phyloP scores from a whole-genome alignment of 1,140 invertebrate genomes.

The Dinoponera quadriceps region DNA sequence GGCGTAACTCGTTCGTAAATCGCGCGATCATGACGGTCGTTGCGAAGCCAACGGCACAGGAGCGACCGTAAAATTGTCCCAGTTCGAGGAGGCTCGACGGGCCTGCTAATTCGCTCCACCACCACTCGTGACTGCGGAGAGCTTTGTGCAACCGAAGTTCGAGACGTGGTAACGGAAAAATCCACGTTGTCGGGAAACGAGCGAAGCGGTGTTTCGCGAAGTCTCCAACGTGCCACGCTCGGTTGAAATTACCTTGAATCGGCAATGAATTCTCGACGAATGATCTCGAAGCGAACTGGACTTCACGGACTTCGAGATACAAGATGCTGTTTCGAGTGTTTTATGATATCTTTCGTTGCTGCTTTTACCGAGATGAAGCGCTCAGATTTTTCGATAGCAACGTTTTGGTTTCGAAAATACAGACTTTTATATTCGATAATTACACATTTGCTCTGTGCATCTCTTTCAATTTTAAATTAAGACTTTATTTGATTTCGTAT shows the following conservation, averaged over 20 bases:
- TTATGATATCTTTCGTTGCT: background rate
- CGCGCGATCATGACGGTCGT: constrained; percentile 50
- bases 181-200: no score
- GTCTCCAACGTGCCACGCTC: no score
- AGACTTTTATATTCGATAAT: background rate
- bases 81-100: background rate
- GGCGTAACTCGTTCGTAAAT: constrained; percentile 62
- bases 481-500: no score
- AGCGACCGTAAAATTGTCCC: constrained; percentile 24
- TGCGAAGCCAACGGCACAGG: constrained; percentile 1
- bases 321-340: background rate
- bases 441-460: no score
- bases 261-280: no score
- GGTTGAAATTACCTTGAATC: no score
- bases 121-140: constrained; percentile 2
- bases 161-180: no score
- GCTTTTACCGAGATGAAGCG: background rate
- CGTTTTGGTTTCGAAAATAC: no score
- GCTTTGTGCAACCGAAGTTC: background rate
- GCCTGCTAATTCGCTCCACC: background rate
- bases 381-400: no score
- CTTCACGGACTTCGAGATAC: background rate
- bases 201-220: no score
- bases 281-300: no score
- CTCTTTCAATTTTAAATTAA: no score